A percentile compares a stretch with the other conserved stretches of the same genome.
These are phyloP conservation scores for Varanus salvator DNA, from an alignment of 2,113 vertebrate species.

Conservation along the genomic window DNA sequence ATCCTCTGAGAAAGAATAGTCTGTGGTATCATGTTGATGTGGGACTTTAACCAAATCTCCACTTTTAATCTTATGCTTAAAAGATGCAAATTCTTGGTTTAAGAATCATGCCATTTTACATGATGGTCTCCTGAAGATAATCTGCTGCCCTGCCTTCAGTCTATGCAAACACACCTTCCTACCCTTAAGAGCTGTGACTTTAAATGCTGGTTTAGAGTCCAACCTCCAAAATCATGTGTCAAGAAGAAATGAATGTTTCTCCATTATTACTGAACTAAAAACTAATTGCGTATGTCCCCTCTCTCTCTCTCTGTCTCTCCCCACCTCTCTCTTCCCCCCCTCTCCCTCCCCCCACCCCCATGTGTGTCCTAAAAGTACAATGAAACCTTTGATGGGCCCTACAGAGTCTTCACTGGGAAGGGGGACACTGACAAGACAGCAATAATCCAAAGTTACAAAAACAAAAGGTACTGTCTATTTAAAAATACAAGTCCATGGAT, in stretches of 20 bases:
- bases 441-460: constrained; percentile 84
- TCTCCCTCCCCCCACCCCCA: no score
- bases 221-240: not conserved
- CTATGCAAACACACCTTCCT: not conserved
- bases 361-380: constrained; percentile 84
- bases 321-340: no score
- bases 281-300: constrained; percentile 38
- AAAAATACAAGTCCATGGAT: not conserved
- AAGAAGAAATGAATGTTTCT: not conserved
- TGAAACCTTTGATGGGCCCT: constrained; percentile 85
- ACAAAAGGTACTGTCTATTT: constrained; percentile 75
- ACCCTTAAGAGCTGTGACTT: not conserved
- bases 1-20: no score
- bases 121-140: not conserved
- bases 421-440: constrained; percentile 84
- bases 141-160: not conserved
- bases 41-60: not conserved
- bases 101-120: not conserved
- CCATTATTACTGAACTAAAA: not conserved
- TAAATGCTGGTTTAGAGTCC: not conserved
- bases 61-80: not conserved
- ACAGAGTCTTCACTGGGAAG: constrained; percentile 85
- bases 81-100: not conserved
- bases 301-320: not conserved
- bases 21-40: not conserved